These are phyloP conservation scores for Marasmarcha lunaedactyla DNA, from an alignment of 2,888 invertebrate species.

Conservation along the genomic window DNA sequence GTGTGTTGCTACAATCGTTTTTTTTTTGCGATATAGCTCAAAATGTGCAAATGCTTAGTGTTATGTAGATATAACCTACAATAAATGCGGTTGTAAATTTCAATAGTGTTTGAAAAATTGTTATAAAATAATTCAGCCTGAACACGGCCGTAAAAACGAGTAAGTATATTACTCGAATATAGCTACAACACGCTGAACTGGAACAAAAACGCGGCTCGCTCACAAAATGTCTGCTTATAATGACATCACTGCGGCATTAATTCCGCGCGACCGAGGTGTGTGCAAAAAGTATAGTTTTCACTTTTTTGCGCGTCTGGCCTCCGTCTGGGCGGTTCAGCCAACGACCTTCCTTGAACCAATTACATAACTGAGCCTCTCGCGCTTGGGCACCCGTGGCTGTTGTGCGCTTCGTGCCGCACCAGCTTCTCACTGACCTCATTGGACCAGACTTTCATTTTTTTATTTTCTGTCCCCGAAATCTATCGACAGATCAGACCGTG, in stretches of 20 bases:
- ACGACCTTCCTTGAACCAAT: constrained; percentile 64
- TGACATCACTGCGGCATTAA: background rate
- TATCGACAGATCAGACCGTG: too few species aligned
- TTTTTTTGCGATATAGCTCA: too few species aligned
- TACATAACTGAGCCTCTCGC: constrained; percentile 28
- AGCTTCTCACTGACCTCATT: background rate
- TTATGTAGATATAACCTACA: too few species aligned
- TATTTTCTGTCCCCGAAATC: too few species aligned
- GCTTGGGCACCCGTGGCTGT: background rate
- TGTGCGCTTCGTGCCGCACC: background rate
- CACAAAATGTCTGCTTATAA: constrained; percentile 1
- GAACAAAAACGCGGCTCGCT: background rate
- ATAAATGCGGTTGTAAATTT: too few species aligned
- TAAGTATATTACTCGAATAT: too few species aligned
- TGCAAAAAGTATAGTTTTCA: constrained; percentile 31
- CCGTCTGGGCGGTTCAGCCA: constrained; percentile 46
- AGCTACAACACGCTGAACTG: too few species aligned
- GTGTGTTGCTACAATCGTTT: too few species aligned
- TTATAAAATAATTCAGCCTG: too few species aligned
- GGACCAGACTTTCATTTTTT: background rate
- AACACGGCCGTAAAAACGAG: too few species aligned
- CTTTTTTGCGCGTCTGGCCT: constrained; percentile 63
- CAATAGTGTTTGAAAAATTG: too few species aligned
- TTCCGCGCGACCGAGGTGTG: background rate
- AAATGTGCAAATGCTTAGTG: too few species aligned